Evolutionary conservation across 1,140 invertebrate species (phyloP), one percentile per base, ranked within the genome.

Genomic region (Phymorhynchus buccinoides): DNA sequence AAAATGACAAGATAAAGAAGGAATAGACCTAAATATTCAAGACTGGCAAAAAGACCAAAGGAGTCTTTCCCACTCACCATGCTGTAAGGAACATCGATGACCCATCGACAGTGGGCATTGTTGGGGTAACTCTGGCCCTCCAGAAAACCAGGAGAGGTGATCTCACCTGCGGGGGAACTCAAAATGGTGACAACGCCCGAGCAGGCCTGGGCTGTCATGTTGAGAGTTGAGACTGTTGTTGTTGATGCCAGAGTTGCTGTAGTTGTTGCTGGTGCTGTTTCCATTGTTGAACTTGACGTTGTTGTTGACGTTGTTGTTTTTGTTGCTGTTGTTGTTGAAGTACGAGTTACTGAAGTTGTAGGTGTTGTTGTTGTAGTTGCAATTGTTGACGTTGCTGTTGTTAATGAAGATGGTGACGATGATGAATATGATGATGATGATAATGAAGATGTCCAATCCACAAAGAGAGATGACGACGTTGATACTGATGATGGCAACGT

Each of bases 141-240:
- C 27, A 35, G 22, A 42, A 79, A 86, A 3, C 85, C 85, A 6
- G 85, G 85, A 3, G 80, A 83, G 30, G 73, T 52, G 6, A 86
- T 68, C 27, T 39, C 32, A 30, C 81, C 81, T 83, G 85, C 42
- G 30, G 32, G 35, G 7, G n/a, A 39, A 1, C 1, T 32, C 44
- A 83, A n/a, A 9, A 80, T 73, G 14, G 73, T 35, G 27, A 81
- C 80, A 18, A 86, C 44, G 0, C 85, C 85, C 39, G 85, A 86
- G 62, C 85, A 86, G 22, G 85, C 85, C 39, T n/a, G 14, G 2
- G 41, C 80, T 7, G 80, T 32, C 1, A n/a, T 41, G 35, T 71
- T 56, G 3, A 32, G 6, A 27, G n/a, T 22, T 35, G 68, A 12
- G n/a, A 35, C 73, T 41, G 41, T 3, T 37, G 71, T 32, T 44